These are phyloP conservation scores for Candoia aspera DNA, from an alignment of 2,113 vertebrate species.

Conservation along the genomic window DNA sequence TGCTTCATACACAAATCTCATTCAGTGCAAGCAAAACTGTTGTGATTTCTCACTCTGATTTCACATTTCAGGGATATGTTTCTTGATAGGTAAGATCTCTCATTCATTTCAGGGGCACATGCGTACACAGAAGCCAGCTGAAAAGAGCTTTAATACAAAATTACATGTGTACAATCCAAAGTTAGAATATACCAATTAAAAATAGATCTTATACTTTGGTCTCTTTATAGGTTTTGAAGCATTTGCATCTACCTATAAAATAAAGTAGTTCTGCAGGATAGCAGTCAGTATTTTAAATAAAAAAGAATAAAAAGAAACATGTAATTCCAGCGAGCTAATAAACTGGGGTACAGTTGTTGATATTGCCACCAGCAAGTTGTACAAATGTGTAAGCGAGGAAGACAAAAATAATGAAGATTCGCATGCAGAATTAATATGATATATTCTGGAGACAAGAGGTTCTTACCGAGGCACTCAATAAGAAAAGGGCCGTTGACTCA, in stretches of 20 bases:
- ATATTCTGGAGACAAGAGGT: constrained; percentile 67
- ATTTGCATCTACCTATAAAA: constrained; percentile 49
- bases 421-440: constrained; percentile 69
- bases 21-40: neutral
- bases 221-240: constrained; percentile 42
- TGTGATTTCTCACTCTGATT: neutral
- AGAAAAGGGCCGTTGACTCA: constrained; percentile 72
- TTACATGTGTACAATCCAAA: neutral
- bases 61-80: neutral
- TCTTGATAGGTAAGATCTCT: neutral
- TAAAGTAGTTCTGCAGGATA: constrained; percentile 49
- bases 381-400: constrained; percentile 23
- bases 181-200: constrained; percentile 1
- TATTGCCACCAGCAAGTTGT: constrained; percentile 53
- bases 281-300: constrained; percentile 56
- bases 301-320: constrained; percentile 57
- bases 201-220: constrained; percentile 43
- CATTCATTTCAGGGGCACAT: neutral
- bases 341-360: constrained; percentile 40
- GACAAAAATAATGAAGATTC: constrained; percentile 62
- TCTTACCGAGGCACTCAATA: constrained; percentile 69
- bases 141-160: neutral
- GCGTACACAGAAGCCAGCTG: neutral
- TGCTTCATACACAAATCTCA: neutral
- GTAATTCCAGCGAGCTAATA: constrained; percentile 53